Percentiles rank a stretch among this genome's conserved stretches.
These are phyloP conservation scores for Oreochromis aureus DNA, from an alignment of 2,113 vertebrate species.

Conservation along the genomic window DNA sequence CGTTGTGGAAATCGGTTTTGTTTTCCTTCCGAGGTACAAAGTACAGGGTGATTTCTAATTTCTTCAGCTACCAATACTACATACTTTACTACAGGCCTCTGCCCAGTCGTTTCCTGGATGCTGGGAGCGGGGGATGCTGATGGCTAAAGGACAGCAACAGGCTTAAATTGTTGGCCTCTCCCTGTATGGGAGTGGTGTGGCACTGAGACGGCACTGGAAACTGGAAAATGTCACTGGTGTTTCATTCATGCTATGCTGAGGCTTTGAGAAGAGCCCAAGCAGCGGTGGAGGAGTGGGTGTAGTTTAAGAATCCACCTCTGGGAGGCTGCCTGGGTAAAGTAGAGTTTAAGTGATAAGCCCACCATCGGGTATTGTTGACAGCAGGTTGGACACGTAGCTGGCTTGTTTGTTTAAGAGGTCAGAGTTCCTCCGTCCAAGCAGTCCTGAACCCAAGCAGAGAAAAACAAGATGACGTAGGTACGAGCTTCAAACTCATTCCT, in stretches of 20 bases:
- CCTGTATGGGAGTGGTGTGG: not conserved
- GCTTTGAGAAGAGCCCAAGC: conserved; percentile 20
- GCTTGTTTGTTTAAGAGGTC: not conserved
- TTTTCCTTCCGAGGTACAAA: not conserved
- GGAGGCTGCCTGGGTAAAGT: not conserved
- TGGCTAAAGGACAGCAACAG: not conserved
- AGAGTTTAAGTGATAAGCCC: not conserved
- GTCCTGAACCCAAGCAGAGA: not conserved
- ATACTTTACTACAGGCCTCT: not conserved
- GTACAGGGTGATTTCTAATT: not conserved
- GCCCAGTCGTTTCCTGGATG: not conserved
- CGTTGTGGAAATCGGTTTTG: not conserved
- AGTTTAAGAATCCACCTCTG: not conserved
- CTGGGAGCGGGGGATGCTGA: not conserved
- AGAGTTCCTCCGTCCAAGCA: not conserved
- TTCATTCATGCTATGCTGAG: conserved; percentile 18
- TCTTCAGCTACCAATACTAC: not conserved
- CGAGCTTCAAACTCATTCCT: not conserved
- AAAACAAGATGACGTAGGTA: not conserved
- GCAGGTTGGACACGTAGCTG: not conserved
- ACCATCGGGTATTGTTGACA: not conserved
- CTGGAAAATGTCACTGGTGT: not conserved
- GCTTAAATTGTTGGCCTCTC: not conserved
- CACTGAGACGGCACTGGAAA: not conserved
- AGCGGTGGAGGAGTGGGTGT: not conserved